Conservation (phyloP, 1,140 invertebrate genomes). For the Helicoverpa zea region DNA sequence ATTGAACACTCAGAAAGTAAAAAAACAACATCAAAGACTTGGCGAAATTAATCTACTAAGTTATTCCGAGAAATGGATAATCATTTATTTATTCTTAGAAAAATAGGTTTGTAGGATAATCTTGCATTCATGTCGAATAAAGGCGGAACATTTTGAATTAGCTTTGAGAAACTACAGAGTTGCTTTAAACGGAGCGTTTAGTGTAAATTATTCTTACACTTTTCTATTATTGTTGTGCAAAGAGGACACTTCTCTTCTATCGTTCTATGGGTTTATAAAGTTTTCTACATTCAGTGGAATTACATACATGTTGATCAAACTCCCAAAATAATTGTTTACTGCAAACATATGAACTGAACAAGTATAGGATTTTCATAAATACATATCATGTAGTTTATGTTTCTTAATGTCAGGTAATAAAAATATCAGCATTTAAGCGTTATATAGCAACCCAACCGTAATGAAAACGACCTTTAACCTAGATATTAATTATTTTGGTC, state of each 20-base stretch:
- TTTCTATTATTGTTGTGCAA: too few species aligned
- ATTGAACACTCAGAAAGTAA: background rate
- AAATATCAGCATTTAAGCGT: background rate
- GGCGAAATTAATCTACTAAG: background rate
- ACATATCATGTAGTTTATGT: too few species aligned
- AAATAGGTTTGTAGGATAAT: background rate
- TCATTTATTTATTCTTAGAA: constrained; percentile 13
- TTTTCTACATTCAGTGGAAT: too few species aligned
- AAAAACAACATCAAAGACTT: background rate
- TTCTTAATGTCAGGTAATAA: too few species aligned
- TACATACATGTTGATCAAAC: too few species aligned
- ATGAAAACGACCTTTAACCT: background rate
- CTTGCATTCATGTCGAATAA: background rate
- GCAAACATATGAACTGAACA: too few species aligned
- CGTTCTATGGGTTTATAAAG: too few species aligned
- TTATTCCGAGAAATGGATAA: background rate
- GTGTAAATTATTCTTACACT: background rate
- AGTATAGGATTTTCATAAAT: too few species aligned
- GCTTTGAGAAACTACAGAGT: background rate
- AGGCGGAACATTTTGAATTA: background rate
- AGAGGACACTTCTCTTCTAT: too few species aligned
- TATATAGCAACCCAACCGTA: background rate
- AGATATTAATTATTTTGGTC: background rate
- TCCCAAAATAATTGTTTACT: too few species aligned
- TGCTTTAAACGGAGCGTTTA: constrained; percentile 3